phyloP scores from a whole-genome alignment of 2,797 vertebrate genomes.

The Catostomus latipinnis region DNA sequence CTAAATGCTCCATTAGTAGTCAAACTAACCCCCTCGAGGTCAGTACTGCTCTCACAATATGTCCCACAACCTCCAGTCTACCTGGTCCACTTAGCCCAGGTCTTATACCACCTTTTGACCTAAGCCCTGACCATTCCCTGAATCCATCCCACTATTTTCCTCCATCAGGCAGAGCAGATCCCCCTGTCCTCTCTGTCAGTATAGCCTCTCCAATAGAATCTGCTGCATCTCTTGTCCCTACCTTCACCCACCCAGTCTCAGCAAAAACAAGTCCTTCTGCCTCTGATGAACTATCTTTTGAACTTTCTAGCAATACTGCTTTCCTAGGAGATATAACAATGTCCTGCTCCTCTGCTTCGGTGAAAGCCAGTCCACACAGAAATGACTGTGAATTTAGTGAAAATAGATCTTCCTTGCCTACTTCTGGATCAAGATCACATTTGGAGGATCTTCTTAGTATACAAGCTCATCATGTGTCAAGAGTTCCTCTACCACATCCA shows the following conservation, averaged over 20 bases:
- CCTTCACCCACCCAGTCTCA: conserved; percentile 44
- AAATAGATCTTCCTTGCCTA: conserved; percentile 61
- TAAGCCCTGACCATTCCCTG: conserved; percentile 75
- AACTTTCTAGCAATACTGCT: conserved; percentile 23
- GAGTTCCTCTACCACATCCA: conserved; percentile 53
- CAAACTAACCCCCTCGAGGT: conserved; percentile 44
- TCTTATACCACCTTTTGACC: conserved; percentile 74
- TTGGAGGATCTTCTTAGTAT: conserved; percentile 69
- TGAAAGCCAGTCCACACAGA: conserved; percentile 60
- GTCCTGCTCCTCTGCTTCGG: conserved; percentile 58
- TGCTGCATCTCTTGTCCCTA: neutral
- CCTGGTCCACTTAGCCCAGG: conserved; percentile 74
- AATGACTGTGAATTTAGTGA: conserved; percentile 62
- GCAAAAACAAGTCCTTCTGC: conserved; percentile 10
- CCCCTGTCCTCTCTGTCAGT: conserved; percentile 70
- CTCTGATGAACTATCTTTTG: conserved; percentile 17
- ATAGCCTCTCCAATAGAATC: conserved; percentile 54
- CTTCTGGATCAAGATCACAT: conserved; percentile 65
- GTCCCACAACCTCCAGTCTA: conserved; percentile 64
- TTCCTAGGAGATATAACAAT: conserved; percentile 38
- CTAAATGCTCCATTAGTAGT: conserved; percentile 53
- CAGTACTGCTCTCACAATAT: conserved; percentile 62
- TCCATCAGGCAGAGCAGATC: conserved; percentile 64
- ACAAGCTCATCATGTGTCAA: conserved; percentile 56
- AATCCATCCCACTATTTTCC: conserved; percentile 69